Evolutionary conservation across 2,888 invertebrate genomes (phyloP).

Genomic region (Acrocera orbiculus): DNA sequence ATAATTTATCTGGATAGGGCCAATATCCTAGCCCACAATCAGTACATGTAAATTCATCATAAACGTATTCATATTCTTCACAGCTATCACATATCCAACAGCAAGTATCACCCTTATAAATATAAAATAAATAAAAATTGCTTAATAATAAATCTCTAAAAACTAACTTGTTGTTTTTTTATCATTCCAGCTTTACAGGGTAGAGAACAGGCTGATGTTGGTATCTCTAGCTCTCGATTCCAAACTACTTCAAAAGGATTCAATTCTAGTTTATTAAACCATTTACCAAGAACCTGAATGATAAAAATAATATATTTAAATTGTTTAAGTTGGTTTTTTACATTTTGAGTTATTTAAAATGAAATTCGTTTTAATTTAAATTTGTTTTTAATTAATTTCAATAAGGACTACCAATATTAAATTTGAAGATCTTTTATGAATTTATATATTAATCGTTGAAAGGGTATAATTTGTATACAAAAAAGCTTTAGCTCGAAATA

Average conservation of each 20-base stretch:
- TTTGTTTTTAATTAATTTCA: no score
- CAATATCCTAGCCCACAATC: conserved; percentile 46
- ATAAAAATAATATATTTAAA: no score
- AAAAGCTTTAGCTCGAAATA: no score
- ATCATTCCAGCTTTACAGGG: conserved; percentile 51
- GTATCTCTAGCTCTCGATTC: conserved; percentile 36
- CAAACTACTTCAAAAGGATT: conserved; percentile 34
- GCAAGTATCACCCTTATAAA: conserved; percentile 43
- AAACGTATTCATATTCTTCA: conserved; percentile 46
- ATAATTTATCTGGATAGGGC: conserved; percentile 42
- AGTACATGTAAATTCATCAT: conserved; percentile 44
- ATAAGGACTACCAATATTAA: no score
- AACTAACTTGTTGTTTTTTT: conserved; percentile 40
- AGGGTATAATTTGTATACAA: no score
- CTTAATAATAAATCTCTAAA: no score
- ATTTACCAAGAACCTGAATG: conserved; percentile 39
- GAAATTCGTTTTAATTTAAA: no score
- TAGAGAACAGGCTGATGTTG: conserved; percentile 49
- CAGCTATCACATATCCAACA: conserved; percentile 66
- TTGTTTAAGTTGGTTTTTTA: no score
- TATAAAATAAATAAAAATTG: background rate
- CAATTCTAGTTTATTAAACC: conserved; percentile 38
- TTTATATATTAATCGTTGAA: no score
- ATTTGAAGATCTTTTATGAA: no score
- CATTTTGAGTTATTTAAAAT: no score